Evolutionary conservation across 1,140 invertebrate species (phyloP).

Genomic region (Euborellia annulipes): DNA sequence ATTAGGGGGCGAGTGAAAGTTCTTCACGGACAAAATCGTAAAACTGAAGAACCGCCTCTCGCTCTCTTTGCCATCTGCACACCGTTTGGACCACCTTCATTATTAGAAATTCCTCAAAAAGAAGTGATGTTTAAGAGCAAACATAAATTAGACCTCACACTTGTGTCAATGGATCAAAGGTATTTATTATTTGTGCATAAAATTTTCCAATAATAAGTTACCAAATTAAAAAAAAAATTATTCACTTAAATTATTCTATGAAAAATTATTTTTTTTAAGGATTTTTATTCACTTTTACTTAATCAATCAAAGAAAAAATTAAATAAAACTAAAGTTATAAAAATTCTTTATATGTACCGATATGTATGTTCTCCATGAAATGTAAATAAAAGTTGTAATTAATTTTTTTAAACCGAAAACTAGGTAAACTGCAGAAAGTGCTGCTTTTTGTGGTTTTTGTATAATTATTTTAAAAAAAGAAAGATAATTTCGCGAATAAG

Average conservation of each 20-base stretch:
- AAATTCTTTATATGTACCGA: too few species aligned
- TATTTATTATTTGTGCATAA: too few species aligned
- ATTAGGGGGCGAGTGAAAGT: conserved; percentile 92
- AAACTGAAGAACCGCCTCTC: conserved; percentile 81
- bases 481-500: too few species aligned
- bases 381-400: too few species aligned
- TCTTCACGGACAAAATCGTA: conserved; percentile 88
- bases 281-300: neutral
- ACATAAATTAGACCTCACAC: conserved; percentile 89
- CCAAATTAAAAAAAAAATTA: conserved; percentile 2
- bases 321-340: too few species aligned
- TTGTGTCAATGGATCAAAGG: conserved; percentile 95
- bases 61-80: conserved; percentile 95
- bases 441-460: too few species aligned
- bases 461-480: too few species aligned
- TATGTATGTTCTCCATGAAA: too few species aligned
- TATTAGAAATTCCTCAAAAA: conserved; percentile 76
- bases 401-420: too few species aligned
- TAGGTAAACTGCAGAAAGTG: too few species aligned
- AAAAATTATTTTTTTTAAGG: conserved; percentile 1
- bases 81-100: conserved; percentile 88
- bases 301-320: too few species aligned
- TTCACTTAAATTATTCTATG: neutral
- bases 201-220: too few species aligned
- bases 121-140: conserved; percentile 99